A percentile compares a stretch with the other conserved stretches of the same genome.
Conservation (phyloP, 1,140 invertebrate genomes). For the Limonius californicus region DNA sequence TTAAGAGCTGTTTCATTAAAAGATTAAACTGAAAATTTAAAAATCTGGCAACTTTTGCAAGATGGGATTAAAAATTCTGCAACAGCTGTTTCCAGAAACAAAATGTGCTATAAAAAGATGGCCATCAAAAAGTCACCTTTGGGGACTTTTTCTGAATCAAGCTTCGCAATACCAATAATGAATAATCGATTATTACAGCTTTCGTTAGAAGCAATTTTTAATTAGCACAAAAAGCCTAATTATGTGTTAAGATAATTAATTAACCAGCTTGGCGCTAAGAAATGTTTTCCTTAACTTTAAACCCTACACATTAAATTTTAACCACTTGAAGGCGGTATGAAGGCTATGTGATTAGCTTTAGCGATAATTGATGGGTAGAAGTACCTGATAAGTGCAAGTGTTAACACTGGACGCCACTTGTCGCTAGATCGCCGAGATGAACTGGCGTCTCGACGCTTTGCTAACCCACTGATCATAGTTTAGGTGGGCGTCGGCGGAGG, state of each 20-base stretch:
- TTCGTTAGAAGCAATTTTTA: too few species aligned
- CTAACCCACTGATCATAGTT: slow-evolving; percentile 11
- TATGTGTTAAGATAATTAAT: too few species aligned
- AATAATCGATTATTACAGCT: too few species aligned
- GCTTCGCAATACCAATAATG: not conserved
- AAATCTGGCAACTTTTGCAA: not conserved
- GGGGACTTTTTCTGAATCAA: not conserved
- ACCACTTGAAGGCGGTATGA: too few species aligned
- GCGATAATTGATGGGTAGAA: not conserved
- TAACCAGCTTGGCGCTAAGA: too few species aligned
- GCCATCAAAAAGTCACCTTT: not conserved
- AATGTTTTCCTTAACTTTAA: too few species aligned
- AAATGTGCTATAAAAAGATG: slow-evolving; percentile 6
- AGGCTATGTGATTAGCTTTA: too few species aligned
- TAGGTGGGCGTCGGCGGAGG: slow-evolving; percentile 25
- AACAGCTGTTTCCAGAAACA: not conserved
- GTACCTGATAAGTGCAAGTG: slow-evolving; percentile 33
- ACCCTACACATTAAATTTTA: too few species aligned
- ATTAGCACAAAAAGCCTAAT: too few species aligned
- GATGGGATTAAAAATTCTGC: not conserved
- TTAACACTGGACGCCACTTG: slow-evolving; percentile 34
- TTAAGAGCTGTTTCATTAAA: too few species aligned
- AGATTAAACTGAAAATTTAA: too few species aligned
- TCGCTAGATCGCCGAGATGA: slow-evolving; percentile 39
- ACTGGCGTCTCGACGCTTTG: slow-evolving; percentile 24